Percentiles rank a stretch among this genome's conserved stretches.
Conservation (phyloP, 1,140 invertebrate species). For the Chironomus tepperi region DNA sequence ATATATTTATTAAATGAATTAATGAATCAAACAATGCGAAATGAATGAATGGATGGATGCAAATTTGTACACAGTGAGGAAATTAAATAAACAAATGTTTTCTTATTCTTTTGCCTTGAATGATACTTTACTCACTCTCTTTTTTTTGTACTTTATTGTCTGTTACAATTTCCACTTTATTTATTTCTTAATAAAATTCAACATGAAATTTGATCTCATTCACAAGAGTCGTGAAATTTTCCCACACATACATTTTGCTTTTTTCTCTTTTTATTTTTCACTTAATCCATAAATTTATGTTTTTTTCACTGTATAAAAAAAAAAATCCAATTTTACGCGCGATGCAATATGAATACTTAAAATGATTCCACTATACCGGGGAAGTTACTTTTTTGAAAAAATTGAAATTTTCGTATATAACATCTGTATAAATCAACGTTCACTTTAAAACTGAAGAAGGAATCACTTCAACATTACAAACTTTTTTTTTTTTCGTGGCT, state of each 20-base stretch:
- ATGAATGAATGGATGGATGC: constrained; percentile 18
- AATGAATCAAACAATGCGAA: background rate
- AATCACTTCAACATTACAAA: constrained; percentile 10
- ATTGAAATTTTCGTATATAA: background rate
- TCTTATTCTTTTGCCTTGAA: background rate
- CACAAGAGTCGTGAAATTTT: constrained; percentile 18
- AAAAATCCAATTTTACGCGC: background rate
- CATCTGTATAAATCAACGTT: background rate
- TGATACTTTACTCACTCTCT: background rate
- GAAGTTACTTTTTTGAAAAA: background rate
- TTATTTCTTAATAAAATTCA: background rate
- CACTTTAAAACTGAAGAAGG: constrained; percentile 15
- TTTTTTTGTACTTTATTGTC: background rate
- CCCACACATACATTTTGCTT: background rate
- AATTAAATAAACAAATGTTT: constrained; percentile 17
- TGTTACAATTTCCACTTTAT: constrained; percentile 16
- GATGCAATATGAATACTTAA: background rate
- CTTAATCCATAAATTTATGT: background rate
- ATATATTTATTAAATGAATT: background rate
- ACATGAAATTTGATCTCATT: constrained; percentile 8
- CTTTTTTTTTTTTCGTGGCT: constrained; percentile 4
- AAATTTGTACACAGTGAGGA: constrained; percentile 4
- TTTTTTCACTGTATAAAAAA: background rate
- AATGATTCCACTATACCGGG: background rate
- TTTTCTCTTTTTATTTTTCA: background rate